Percentiles rank a stretch among this genome's conserved stretches.
Evolutionary conservation across 1,140 invertebrate species (phyloP).

Genomic region (Trichonephila inaurata): DNA sequence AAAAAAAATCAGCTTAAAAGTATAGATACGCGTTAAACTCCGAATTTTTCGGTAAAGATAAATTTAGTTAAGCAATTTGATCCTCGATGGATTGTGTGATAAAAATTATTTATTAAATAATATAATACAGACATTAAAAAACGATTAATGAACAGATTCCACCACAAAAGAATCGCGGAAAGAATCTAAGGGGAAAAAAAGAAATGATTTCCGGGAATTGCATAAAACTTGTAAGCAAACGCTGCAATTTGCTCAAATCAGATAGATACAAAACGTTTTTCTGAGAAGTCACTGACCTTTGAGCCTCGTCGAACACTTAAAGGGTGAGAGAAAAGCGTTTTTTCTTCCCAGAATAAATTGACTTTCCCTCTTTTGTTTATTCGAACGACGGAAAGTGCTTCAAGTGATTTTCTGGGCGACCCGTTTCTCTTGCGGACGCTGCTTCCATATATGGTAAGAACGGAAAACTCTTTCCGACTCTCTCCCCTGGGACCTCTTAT

Average conservation of each 20-base stretch:
- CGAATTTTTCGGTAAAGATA: too few relatives aligned
- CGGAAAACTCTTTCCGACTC: background rate
- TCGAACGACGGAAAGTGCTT: constrained; percentile 21
- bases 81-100: too few relatives aligned
- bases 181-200: too few relatives aligned
- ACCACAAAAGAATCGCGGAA: too few relatives aligned
- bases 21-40: too few relatives aligned
- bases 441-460: constrained; percentile 19
- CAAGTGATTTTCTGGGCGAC: constrained; percentile 19
- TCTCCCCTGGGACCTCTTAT: background rate
- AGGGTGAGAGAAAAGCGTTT: background rate
- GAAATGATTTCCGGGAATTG: background rate
- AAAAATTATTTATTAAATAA: too few relatives aligned
- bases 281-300: background rate
- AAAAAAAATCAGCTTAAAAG: too few relatives aligned
- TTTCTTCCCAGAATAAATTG: background rate
- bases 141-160: too few relatives aligned
- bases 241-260: background rate
- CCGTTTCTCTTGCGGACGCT: background rate
- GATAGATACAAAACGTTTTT: background rate
- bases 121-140: too few relatives aligned
- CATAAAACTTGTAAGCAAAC: background rate
- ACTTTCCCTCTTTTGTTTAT: constrained; percentile 33
- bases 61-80: too few relatives aligned
- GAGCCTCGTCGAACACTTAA: background rate